Evolutionary conservation across 2,113 vertebrate species (phyloP), one percentile per base, ranked within the genome.

Genomic region (Cairina moschata): DNA sequence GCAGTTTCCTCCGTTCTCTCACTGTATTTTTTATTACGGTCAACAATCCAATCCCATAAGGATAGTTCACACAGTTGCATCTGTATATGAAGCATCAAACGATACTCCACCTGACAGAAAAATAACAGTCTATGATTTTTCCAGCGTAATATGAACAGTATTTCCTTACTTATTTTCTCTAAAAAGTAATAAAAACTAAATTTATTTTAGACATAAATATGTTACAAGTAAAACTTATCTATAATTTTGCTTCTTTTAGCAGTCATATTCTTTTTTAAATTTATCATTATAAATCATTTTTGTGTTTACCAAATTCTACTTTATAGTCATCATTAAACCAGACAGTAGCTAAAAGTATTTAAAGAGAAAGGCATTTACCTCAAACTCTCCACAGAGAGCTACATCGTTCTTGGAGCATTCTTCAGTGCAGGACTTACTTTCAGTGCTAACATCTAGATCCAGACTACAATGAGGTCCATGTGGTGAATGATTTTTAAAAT

Each of bases 61-160:
- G 99, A 99, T 44, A 96, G 98, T 91, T 99, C 99, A 94, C 99
- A 99, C 48, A 99, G 96, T 85, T 99, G 99, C 99, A 99, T 99
- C 95, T 99, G 99, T 80, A 99, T 99, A 90, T 99, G 99, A 89
- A 99, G 98, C 99, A 99, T 99, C 88, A 99, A 97, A 91, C 97
- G 98, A 97, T 99, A 99, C 76, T 98, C 98, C 38, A 98, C 98
- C 99, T 99, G 94, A 36, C 40, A 96, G 68, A 40, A 83, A 92
- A 89, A 95, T 7, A 88, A 46, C 0, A 2, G 38, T 8, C 26
- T 28, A 18, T 80, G 28, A 85, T 56, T 86, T 40, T 50, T 25
- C 9, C 20, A 31, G 3, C 36, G 28, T 5, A 63, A 50, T 31
- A 55, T 11, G 7, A 87, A 81, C 6, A 76, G 6, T 32, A 55